Percentiles rank a stretch among this genome's conserved stretches.
Conservation (phyloP, 2,888 invertebrate genomes). For the Pandemis corylana region DNA sequence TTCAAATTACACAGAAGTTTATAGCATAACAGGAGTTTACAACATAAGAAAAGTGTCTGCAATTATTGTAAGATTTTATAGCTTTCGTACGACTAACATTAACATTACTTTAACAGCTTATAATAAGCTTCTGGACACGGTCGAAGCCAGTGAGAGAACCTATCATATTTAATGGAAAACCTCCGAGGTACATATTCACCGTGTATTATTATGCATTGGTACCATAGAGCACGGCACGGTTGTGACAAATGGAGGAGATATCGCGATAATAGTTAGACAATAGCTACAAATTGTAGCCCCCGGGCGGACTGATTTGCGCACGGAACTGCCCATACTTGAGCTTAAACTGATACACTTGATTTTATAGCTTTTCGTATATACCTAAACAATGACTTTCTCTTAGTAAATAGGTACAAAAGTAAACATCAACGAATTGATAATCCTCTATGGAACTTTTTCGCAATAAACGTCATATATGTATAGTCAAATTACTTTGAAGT, state of each 20-base stretch:
- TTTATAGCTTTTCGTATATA: not conserved
- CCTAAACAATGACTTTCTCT: not conserved
- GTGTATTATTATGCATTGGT: constrained; percentile 1
- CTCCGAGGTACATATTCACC: constrained; percentile 12
- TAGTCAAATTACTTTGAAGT: too few relatives aligned
- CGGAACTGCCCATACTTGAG: not conserved
- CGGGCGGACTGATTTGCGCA: constrained; percentile 54
- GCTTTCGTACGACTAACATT: constrained; percentile 2
- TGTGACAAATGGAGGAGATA: constrained; percentile 64
- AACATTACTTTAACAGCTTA: constrained; percentile 5
- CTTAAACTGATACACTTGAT: constrained; percentile 7
- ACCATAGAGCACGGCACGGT: constrained; percentile 50
- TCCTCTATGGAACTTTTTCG: too few relatives aligned
- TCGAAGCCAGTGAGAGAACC: not conserved
- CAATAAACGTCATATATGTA: too few relatives aligned
- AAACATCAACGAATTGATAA: not conserved
- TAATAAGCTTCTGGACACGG: constrained; percentile 7
- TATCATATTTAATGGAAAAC: not conserved
- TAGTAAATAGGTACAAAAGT: not conserved
- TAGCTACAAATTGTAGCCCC: constrained; percentile 67
- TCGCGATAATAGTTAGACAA: constrained; percentile 59
- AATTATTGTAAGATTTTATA: constrained; percentile 2
- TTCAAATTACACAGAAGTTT: constrained; percentile 5
- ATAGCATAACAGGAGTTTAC: not conserved
- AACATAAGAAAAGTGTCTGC: constrained; percentile 2